A percentile compares a stretch with the other conserved stretches of the same genome.
phyloP scores from a whole-genome alignment of 2,888 invertebrate species.

The Erebia epiphron region DNA sequence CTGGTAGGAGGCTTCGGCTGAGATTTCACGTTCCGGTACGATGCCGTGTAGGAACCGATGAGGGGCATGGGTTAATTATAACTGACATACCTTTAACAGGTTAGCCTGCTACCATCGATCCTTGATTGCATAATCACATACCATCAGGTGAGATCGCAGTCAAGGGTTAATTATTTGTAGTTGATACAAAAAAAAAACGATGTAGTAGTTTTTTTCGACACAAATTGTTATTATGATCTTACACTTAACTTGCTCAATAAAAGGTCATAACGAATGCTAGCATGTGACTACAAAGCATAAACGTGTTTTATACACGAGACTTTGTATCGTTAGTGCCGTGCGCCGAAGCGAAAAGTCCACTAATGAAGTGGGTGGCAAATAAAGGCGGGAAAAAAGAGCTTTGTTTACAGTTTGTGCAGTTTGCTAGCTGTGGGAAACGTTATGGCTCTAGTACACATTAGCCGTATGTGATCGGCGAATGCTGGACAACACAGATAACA shows the following conservation, averaged over 20 bases:
- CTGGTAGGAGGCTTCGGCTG: no score
- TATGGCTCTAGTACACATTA: not conserved
- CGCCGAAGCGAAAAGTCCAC: conserved; percentile 21
- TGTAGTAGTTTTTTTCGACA: not conserved
- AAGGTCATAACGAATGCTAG: conserved; percentile 3
- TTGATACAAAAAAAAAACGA: not conserved
- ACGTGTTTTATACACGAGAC: conserved; percentile 13
- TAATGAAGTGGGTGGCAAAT: conserved; percentile 25
- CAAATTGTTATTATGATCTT: not conserved
- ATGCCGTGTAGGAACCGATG: no score
- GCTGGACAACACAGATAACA: no score
- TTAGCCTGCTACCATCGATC: no score
- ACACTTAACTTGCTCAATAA: not conserved
- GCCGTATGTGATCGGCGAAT: no score
- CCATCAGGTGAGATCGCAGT: no score
- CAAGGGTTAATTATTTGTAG: no score
- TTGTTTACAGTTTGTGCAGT: conserved; percentile 16
- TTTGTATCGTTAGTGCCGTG: conserved; percentile 16
- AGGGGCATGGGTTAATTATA: no score
- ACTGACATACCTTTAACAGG: no score
- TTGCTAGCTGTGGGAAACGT: conserved; percentile 1
- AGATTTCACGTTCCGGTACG: no score
- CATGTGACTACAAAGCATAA: conserved; percentile 12
- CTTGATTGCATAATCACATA: no score
- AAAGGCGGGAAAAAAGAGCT: conserved; percentile 14